Conservation (phyloP, 2,888 invertebrate genomes). For the Eilema depressum region DNA sequence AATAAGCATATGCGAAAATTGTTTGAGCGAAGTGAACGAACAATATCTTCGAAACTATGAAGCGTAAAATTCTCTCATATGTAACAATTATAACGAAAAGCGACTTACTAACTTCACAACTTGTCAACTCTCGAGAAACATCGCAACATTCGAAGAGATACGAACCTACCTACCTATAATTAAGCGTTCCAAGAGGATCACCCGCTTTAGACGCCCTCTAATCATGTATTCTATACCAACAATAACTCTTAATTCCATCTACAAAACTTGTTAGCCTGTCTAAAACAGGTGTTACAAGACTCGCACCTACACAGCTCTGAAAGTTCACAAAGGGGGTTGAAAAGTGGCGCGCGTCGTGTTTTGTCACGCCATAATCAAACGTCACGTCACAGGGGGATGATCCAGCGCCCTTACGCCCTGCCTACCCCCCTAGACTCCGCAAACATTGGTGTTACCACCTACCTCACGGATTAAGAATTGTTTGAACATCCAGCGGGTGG, state of each 20-base stretch:
- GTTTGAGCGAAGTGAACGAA: too few species aligned
- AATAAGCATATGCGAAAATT: too few species aligned
- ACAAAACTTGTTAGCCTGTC: constrained; percentile 30
- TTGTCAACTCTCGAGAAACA: not conserved
- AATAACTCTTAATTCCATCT: constrained; percentile 29
- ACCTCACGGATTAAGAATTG: constrained; percentile 61
- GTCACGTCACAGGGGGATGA: constrained; percentile 57
- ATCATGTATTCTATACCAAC: constrained; percentile 24
- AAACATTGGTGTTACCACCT: constrained; percentile 63
- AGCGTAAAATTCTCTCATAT: constrained; percentile 1
- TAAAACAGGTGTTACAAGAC: constrained; percentile 29
- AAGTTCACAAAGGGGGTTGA: constrained; percentile 51
- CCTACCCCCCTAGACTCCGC: constrained; percentile 44
- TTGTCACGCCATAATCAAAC: constrained; percentile 68
- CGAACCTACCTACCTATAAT: not conserved
- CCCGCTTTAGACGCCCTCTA: constrained; percentile 6
- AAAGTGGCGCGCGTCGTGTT: constrained; percentile 68
- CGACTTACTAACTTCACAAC: not conserved
- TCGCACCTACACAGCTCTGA: constrained; percentile 42
- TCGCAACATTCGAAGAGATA: not conserved
- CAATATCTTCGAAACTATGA: not conserved
- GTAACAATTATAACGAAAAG: not conserved
- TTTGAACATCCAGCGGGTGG: constrained; percentile 49
- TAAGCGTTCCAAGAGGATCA: constrained; percentile 6
- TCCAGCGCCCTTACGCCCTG: constrained; percentile 11